These are phyloP conservation scores for Lydus trimaculatus DNA, from an alignment of 2,888 invertebrate species.

Conservation along the genomic window DNA sequence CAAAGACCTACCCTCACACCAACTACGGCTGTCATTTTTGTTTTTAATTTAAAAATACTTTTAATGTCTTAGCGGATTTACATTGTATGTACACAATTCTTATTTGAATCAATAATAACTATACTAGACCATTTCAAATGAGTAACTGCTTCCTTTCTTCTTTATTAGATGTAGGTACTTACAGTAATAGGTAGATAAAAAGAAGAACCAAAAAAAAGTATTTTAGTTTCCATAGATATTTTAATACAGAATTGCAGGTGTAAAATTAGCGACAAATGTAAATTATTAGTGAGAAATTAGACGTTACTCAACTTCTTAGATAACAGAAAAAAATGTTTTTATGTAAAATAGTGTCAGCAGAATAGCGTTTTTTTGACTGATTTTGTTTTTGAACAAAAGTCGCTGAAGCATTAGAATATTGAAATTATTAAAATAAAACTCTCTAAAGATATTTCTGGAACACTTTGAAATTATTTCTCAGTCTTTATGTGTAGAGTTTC, in stretches of 20 bases:
- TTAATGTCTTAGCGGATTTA: not conserved
- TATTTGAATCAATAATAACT: not conserved
- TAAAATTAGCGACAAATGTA: not conserved
- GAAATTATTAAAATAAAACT: conserved; percentile 24
- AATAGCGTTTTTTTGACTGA: too few relatives aligned
- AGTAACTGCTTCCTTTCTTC: not conserved
- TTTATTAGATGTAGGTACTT: too few relatives aligned
- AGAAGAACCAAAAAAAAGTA: not conserved
- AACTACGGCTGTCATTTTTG: conserved; percentile 11
- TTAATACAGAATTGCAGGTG: too few relatives aligned
- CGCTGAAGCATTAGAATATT: conserved; percentile 18
- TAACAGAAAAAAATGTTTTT: too few relatives aligned
- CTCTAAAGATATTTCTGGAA: conserved; percentile 26
- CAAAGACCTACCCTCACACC: conserved; percentile 37
- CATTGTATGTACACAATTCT: not conserved
- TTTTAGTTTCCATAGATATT: too few relatives aligned
- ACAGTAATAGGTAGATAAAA: not conserved
- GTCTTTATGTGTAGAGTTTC: conserved; percentile 30
- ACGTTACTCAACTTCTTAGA: too few relatives aligned
- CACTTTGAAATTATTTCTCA: conserved; percentile 28
- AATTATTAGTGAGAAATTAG: not conserved
- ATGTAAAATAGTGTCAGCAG: too few relatives aligned
- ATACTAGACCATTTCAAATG: not conserved
- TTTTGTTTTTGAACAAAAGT: conserved; percentile 13
- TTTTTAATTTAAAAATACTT: conserved; percentile 36